Evolutionary conservation across 2,888 invertebrate species (phyloP), one percentile per base, ranked within the genome.

Genomic region (Caenorhabditis sp.): DNA sequence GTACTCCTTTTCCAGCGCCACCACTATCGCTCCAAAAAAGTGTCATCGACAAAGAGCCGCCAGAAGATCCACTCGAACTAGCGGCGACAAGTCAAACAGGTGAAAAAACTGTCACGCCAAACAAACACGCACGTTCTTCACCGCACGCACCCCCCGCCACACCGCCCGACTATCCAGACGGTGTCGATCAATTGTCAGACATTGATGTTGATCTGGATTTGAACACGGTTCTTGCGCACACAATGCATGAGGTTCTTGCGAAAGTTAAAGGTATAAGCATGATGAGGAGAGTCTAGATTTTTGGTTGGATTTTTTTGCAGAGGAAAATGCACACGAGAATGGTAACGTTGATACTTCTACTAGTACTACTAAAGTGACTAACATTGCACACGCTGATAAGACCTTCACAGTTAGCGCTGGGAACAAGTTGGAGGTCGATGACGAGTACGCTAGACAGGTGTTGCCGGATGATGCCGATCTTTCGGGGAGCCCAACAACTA

Each of bases 31-130:
- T 19, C 19, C 17, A n/a, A 50, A n/a, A 19, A 50, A 50, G 17
- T 17, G 8, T 5, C 4, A n/a, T 59, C 1, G 71, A 66, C 26
- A 36, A 54, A 21, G 71, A 71, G 26, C 24, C 62, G 36, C 71
- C 71, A 10, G 59, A 62, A 24, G 63, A 66, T 27, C 66, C 63
- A 3, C 37, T 71, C 6, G 50, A 62, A 66, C 66, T 71, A 1
- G 58, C 66, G 1, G 59, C 70, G 6, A 66, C 58, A 24, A 58
- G 62, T n/a, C 66, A 58, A 8, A 60, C 62, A 66, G 70, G 70
- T 71, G 54, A 37, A 4, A 58, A 23, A 26, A 65, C 58, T 31
- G 51, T 51, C n/a, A 10, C 58, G 24, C 31, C 21, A 23, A 31
- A n/a, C n/a, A n/a, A 58, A 26, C 23, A 26, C 19, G 23, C 51